phyloP scores from a whole-genome alignment of 2,113 vertebrate genomes.

The Ptychochromis oligacanthus region DNA sequence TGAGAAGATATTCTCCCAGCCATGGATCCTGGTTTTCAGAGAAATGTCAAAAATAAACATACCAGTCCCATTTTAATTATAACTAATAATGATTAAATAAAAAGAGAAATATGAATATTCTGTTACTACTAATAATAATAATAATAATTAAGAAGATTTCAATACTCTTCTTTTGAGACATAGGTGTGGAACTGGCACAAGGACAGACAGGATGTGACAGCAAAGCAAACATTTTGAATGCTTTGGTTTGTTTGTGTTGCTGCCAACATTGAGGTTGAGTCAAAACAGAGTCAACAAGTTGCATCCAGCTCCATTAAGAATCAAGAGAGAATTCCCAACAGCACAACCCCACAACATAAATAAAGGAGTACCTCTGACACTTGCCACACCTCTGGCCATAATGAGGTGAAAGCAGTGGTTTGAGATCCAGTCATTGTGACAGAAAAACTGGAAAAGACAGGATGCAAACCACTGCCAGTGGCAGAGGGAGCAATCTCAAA shows the following conservation, averaged over 20 bases:
- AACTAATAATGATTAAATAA: constrained; percentile 10
- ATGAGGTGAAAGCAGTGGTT: constrained; percentile 40
- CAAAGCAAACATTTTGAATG: background rate
- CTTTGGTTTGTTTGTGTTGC: constrained; percentile 11
- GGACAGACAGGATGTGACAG: background rate
- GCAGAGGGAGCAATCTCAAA: constrained; percentile 1
- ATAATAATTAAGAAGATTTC: background rate
- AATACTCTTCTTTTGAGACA: background rate
- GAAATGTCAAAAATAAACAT: constrained; percentile 76
- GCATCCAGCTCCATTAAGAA: background rate
- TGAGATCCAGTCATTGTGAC: constrained; percentile 53
- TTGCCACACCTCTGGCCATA: constrained; percentile 47
- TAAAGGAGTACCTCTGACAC: background rate
- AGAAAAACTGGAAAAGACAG: constrained; percentile 21
- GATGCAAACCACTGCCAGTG: constrained; percentile 32
- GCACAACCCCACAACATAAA: constrained; percentile 31
- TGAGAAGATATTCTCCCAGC: constrained; percentile 58
- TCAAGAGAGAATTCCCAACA: constrained; percentile 25
- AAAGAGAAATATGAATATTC: background rate
- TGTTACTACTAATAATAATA: background rate
- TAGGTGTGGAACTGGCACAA: background rate
- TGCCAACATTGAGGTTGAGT: constrained; percentile 8
- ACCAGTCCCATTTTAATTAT: constrained; percentile 7
- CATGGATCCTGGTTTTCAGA: constrained; percentile 53
- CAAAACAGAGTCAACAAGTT: constrained; percentile 22